phyloP scores from a whole-genome alignment of 2,113 vertebrate genomes.

The Tenrec ecaudatus region DNA sequence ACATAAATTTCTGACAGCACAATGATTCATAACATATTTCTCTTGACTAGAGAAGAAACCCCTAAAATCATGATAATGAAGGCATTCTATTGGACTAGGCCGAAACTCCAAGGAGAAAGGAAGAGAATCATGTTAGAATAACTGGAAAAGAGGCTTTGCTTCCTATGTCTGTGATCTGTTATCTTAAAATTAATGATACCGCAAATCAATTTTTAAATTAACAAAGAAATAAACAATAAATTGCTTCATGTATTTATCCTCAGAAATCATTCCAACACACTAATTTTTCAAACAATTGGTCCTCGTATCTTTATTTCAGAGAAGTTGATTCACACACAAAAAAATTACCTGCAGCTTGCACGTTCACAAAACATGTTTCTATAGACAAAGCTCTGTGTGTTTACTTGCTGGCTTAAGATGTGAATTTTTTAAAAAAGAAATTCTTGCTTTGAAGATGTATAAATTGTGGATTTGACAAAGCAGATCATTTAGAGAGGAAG shows the following conservation, averaged over 20 bases:
- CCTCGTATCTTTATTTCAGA: not conserved
- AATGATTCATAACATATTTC: slow-evolving; percentile 44
- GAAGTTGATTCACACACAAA: not conserved
- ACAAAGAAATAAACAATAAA: not conserved
- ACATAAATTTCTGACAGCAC: slow-evolving; percentile 28
- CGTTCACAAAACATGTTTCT: not conserved
- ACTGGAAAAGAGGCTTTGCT: not conserved
- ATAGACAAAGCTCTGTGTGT: not conserved
- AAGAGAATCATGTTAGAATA: not conserved
- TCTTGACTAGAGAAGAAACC: slow-evolving; percentile 27
- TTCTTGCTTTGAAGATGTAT: slow-evolving; percentile 68
- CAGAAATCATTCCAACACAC: not conserved
- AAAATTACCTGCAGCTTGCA: accelerated
- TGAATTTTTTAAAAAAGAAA: slow-evolving; percentile 73
- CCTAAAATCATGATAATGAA: slow-evolving; percentile 25
- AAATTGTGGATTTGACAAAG: slow-evolving; percentile 73
- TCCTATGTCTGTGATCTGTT: not conserved
- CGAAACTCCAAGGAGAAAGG: not conserved
- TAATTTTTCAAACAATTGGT: not conserved
- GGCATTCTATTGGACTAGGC: slow-evolving; percentile 5
- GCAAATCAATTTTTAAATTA: not conserved
- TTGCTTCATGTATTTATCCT: not conserved
- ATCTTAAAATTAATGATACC: not conserved
- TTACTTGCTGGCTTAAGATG: not conserved
- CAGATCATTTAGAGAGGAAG: slow-evolving; percentile 62